Evolutionary conservation across 2,888 invertebrate species (phyloP).

Genomic region (Papilio gigon): DNA sequence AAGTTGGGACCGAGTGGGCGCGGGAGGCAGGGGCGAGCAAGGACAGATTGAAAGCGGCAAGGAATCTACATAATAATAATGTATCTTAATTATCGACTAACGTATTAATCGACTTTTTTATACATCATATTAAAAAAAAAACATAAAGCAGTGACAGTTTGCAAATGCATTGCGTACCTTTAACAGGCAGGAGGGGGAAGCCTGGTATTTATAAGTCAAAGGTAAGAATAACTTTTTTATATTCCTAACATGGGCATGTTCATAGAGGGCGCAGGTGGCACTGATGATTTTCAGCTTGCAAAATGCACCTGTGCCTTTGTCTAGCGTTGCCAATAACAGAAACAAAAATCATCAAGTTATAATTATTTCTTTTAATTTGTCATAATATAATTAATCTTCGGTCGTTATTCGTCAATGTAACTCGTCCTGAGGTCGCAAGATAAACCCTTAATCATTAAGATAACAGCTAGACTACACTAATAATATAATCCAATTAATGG

Average conservation of each 20-base stretch:
- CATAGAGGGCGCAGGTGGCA: not conserved
- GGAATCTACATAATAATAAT: not conserved
- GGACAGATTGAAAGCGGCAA: not conserved
- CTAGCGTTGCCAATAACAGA: not conserved
- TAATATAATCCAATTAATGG: conserved; percentile 5
- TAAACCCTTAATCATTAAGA: not conserved
- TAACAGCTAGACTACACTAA: not conserved
- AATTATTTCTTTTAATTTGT: not conserved
- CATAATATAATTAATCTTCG: not conserved
- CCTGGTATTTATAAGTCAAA: too few relatives aligned
- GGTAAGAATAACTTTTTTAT: too few relatives aligned
- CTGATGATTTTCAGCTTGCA: not conserved
- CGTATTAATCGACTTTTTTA: too few relatives aligned
- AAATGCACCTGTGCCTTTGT: not conserved
- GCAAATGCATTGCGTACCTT: too few relatives aligned
- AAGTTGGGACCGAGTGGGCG: not conserved
- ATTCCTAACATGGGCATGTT: not conserved
- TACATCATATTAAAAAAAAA: too few relatives aligned
- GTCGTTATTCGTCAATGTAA: not conserved
- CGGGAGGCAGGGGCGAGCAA: not conserved
- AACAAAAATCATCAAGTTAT: not conserved
- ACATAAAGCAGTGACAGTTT: too few relatives aligned
- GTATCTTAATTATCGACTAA: not conserved
- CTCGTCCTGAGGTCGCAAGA: not conserved
- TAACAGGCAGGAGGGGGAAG: too few relatives aligned